Evolutionary conservation across 2,797 vertebrate species (phyloP), one percentile per base, ranked within the genome.

Genomic region (Silurus lanzhouensis): DNA sequence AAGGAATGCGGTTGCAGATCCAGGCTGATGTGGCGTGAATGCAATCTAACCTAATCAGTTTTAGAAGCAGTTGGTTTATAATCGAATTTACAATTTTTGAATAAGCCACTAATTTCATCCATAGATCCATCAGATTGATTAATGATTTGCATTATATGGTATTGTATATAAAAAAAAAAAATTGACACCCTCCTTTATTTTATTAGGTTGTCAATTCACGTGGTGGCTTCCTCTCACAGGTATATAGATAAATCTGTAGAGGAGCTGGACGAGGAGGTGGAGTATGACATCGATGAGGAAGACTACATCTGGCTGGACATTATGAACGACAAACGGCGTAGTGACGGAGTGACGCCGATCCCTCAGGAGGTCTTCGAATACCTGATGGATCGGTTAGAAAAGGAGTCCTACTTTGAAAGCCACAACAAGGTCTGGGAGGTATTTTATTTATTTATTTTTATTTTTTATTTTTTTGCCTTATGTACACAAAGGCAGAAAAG

Each of bases 291-390:
- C 84, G 98, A 99, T 0, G 98, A 99, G 90, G 98, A 99, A 90
- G 98, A 99, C 92, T 99, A 98, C 91, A 99, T 99, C 93, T 99
- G 98, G 98, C 95, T 99, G 71, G 98, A 98, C 92, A 99, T 99
- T 91, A 99, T 99, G 98, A 99, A 99, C 0, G 98, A 99, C 92
- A 96, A 97, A 68, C 95, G 98, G 85, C 97, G 97, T 91, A 96
- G 95, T 0, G 98, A 99, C 52, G 96, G 97, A 0, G 98, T 99
- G 88, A 97, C 97, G 5, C 95, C 96, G 67, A 98, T 99, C 86
- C 98, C 98, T 1, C 98, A 99, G 92, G 98, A 99, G 91, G 96
- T 98, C 88, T 99, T 99, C 83, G 98, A 99, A 91, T 99, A 99
- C 88, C 94, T 99, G 89, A 99, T 99, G 98, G 98, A 99, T 91